Evolutionary conservation across 2,797 vertebrate species (phyloP).

Genomic region (Pitangus sulphuratus): DNA sequence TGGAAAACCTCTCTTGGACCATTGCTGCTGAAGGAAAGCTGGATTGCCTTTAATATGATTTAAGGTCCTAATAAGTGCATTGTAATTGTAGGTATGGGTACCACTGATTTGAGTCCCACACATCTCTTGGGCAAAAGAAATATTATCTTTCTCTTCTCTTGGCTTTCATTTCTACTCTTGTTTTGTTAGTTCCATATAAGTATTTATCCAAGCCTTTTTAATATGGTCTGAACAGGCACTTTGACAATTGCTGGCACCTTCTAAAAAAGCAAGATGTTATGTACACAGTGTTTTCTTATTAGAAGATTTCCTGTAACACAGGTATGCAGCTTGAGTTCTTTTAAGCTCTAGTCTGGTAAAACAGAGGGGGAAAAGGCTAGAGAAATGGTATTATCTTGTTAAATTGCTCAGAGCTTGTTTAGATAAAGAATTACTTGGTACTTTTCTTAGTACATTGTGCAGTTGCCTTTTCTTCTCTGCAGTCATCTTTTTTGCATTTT

Average conservation of each 20-base stretch:
- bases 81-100: neutral
- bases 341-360: slow-evolving; percentile 12
- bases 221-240: neutral
- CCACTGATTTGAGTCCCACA: neutral
- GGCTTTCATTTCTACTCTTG: neutral
- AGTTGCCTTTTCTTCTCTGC: neutral
- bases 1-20: neutral
- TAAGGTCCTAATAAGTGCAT: neutral
- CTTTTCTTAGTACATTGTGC: slow-evolving; percentile 20
- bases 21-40: neutral
- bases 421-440: slow-evolving; percentile 42
- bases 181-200: neutral
- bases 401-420: slow-evolving; percentile 49
- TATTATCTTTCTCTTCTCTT: neutral
- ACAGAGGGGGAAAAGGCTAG: neutral
- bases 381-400: slow-evolving; percentile 24
- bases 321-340: neutral
- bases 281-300: slow-evolving; percentile 15
- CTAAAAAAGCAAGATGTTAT: neutral
- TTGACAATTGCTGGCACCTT: neutral
- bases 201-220: slow-evolving; percentile 33
- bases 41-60: neutral
- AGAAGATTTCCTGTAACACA: slow-evolving; percentile 31
- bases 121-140: slow-evolving; percentile 5
- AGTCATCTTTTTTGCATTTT: slow-evolving; percentile 65